A percentile compares a stretch with the other conserved stretches of the same genome.
These are phyloP conservation scores for Dynastes grantii DNA, from an alignment of 2,888 invertebrate genomes.

Conservation along the genomic window DNA sequence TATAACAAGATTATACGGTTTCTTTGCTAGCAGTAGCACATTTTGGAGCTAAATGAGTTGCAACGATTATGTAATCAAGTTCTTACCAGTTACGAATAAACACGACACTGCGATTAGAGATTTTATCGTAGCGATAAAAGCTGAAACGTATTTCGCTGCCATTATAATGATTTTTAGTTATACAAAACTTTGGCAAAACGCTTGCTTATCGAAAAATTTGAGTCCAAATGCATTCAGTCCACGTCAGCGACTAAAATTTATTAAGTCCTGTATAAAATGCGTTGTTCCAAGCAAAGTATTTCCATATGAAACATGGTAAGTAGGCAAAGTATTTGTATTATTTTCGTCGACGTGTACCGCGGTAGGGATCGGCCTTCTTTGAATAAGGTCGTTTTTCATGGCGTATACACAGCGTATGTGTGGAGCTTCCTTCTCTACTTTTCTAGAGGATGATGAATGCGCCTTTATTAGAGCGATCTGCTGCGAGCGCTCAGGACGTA, in stretches of 20 bases:
- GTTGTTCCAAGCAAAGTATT: constrained; percentile 53
- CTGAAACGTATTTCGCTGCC: not conserved
- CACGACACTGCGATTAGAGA: not conserved
- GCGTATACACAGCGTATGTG: constrained; percentile 30
- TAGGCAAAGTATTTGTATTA: constrained; percentile 57
- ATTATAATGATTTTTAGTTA: not conserved
- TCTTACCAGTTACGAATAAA: no score
- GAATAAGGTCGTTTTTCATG: constrained; percentile 57
- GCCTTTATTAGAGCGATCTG: constrained; percentile 57
- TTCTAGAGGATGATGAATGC: constrained; percentile 57
- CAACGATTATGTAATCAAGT: no score
- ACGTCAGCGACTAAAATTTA: constrained; percentile 30
- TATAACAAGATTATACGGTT: no score
- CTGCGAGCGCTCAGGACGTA: constrained; percentile 32
- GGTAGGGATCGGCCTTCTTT: constrained; percentile 48
- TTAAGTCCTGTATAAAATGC: constrained; percentile 23
- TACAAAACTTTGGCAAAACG: not conserved
- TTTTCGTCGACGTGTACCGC: constrained; percentile 51
- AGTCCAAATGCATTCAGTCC: constrained; percentile 17
- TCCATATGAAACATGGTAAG: constrained; percentile 56
- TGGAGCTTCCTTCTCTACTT: constrained; percentile 42
- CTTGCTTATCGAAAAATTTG: constrained; percentile 6
- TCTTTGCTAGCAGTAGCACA: no score
- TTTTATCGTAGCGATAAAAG: not conserved
- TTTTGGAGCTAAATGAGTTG: no score